Evolutionary conservation across 1,140 invertebrate species (phyloP), one percentile per base, ranked within the genome.

Genomic region (Marisa cornuarietis): DNA sequence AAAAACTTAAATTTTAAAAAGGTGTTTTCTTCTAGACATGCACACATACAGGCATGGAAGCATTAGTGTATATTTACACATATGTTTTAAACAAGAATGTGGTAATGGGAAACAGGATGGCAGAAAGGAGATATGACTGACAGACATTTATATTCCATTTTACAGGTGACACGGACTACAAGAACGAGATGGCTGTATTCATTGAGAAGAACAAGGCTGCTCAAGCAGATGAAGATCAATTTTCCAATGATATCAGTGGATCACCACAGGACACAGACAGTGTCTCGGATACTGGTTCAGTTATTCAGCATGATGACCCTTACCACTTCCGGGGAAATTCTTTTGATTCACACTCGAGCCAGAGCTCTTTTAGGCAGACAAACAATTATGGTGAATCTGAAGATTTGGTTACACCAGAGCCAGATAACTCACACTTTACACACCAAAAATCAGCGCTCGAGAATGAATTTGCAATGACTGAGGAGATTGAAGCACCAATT

Each of bases 101-200:
- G 2, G 54, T 9, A 58, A 18, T 58, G 54, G 54, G 54, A 58
- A 6, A 18, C 4, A 18, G 54, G 65, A 24, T 31, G 11, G 65
- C 65, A 24, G 22, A n/a, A 16, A 31, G 13, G 11, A 13, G 26
- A 31, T 6, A 7, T n/a, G 11, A 31, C 22, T 68, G 22, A 24
- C 13, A 68, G 11, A 31, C 22, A 58, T 1, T 58, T 80, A 42
- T 42, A 76, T 62, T 68, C 10, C 58, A 66, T 71, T 24, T 80
- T 79, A 24, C 66, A 85, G 84, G 71, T 54, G 76, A 78, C 14
- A 49, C 74, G 13, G 81, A 75, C n/a, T 84, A 85, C 79, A 84
- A 83, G 71, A 81, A 75, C 31, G 85, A 87, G 66, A 86, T 86
- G 84, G 85, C 84, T 8, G 71, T 81, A 31, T 87, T 87, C 81